Percentiles rank a stretch among this genome's conserved stretches.
These are phyloP conservation scores for Oreochromis mossambicus DNA, from an alignment of 2,797 vertebrate species.

Conservation along the genomic window DNA sequence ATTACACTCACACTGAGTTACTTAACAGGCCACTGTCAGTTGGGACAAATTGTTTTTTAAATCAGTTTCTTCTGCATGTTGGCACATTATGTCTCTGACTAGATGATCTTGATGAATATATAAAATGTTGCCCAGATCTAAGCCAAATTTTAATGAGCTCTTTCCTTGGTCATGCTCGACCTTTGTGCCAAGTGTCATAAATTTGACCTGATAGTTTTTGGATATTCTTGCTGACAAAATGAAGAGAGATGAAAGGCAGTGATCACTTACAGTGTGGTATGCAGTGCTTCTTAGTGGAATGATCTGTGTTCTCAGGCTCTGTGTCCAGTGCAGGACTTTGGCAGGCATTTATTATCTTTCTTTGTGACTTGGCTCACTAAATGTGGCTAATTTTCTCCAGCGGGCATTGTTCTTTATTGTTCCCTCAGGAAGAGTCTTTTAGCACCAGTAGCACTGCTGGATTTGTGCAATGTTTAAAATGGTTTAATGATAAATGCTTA, in stretches of 20 bases:
- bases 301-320: not conserved
- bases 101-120: not conserved
- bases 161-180: not conserved
- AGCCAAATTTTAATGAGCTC: not conserved
- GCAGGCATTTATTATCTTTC: not conserved
- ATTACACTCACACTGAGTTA: not conserved
- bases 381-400: not conserved
- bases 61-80: not conserved
- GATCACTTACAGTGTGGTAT: not conserved
- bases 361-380: not conserved
- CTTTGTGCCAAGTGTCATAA: not conserved
- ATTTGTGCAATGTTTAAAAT: constrained; percentile 4
- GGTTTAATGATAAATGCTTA: constrained; percentile 2
- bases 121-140: not conserved
- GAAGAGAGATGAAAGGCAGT: not conserved
- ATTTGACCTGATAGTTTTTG: not conserved
- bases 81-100: not conserved
- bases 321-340: not conserved
- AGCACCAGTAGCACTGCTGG: not conserved
- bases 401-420: not conserved
- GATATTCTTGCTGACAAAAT: not conserved
- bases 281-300: not conserved
- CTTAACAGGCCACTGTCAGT: not conserved
- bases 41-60: not conserved
- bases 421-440: not conserved